These are phyloP conservation scores for Epiblema foenella DNA, from an alignment of 2,888 invertebrate species.

Conservation along the genomic window DNA sequence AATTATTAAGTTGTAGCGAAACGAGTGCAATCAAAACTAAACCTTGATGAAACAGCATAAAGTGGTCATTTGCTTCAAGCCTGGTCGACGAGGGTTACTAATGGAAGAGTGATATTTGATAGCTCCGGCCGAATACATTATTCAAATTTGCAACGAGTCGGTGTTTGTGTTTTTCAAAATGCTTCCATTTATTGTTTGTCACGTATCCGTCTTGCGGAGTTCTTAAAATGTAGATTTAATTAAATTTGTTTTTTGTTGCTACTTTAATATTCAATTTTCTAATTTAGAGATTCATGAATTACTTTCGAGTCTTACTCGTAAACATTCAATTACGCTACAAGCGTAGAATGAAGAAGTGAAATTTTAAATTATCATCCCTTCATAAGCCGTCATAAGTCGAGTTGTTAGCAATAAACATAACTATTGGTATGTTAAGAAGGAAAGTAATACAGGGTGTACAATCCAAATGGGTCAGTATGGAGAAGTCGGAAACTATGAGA, in stretches of 20 bases:
- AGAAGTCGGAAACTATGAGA: no score
- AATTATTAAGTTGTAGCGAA: conserved; percentile 54
- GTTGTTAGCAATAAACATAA: no score
- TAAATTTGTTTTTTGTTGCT: conserved; percentile 17
- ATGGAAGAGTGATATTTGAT: conserved; percentile 78
- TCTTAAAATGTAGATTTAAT: conserved; percentile 20
- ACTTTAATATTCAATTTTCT: conserved; percentile 22
- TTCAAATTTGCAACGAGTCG: conserved; percentile 68
- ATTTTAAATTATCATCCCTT: no score
- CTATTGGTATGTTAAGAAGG: no score
- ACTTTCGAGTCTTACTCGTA: not conserved
- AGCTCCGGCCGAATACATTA: conserved; percentile 72
- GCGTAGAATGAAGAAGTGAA: no score
- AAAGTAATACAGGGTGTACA: no score
- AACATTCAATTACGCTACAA: not conserved
- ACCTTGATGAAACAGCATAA: conserved; percentile 44
- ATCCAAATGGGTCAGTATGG: no score
- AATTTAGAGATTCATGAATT: not conserved
- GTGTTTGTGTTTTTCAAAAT: conserved; percentile 34
- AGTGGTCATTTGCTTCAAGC: conserved; percentile 40
- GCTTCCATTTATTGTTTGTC: conserved; percentile 35
- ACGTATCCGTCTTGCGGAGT: conserved; percentile 25
- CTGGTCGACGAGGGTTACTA: conserved; percentile 62
- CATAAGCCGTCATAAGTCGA: no score
- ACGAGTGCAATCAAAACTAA: conserved; percentile 43